Percentiles rank a stretch among this genome's conserved stretches.
Evolutionary conservation across 2,113 vertebrate species (phyloP).

Genomic region (Psephotus haematonotus): DNA sequence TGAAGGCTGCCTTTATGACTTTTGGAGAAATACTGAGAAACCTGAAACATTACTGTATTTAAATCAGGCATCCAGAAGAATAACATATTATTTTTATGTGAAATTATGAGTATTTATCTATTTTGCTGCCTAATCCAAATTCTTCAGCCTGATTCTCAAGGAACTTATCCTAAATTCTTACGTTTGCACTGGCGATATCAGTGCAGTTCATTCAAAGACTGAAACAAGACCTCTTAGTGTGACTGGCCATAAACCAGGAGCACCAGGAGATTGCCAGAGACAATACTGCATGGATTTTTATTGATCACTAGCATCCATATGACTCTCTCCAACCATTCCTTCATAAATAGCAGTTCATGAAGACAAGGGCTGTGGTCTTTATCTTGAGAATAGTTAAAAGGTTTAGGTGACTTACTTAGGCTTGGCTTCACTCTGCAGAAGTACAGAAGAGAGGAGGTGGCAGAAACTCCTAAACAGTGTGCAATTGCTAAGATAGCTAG

Average conservation of each 20-base stretch:
- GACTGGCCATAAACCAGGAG: background rate
- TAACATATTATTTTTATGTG: background rate
- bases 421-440: background rate
- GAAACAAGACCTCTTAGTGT: background rate
- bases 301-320: background rate
- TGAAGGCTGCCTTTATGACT: background rate
- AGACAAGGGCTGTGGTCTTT: background rate
- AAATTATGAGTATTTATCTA: background rate
- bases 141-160: background rate
- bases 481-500: background rate
- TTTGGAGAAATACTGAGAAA: background rate
- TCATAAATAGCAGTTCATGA: background rate
- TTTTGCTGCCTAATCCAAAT: background rate
- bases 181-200: background rate
- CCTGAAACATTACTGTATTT: background rate
- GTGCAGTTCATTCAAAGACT: background rate
- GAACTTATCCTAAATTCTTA: background rate
- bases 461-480: rapidly evolving
- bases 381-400: background rate
- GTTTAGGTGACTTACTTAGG: background rate
- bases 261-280: background rate
- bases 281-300: background rate
- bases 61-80: background rate
- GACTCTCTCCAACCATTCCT: background rate
- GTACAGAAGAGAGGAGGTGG: background rate